Evolutionary conservation across 2,113 vertebrate species (phyloP).

Genomic region (Caretta caretta): DNA sequence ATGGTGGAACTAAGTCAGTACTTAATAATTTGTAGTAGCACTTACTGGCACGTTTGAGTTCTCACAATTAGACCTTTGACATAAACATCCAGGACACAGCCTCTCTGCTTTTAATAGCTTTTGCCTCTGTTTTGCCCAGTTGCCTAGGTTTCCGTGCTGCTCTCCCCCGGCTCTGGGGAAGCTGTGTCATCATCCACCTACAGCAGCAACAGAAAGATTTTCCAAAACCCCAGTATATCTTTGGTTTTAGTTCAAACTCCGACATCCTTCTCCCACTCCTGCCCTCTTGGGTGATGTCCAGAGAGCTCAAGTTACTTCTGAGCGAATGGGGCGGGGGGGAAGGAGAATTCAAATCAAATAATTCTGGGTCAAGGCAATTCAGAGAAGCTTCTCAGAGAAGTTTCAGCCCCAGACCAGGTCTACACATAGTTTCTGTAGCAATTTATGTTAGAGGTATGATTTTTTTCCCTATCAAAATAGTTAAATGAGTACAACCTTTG

Average conservation of each 20-base stretch:
- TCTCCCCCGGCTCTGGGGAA: slow-evolving; percentile 27
- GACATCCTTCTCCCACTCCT: slow-evolving; percentile 30
- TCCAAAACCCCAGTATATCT: background rate
- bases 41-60: slow-evolving; percentile 35
- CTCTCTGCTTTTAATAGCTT: slow-evolving; percentile 44
- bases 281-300: background rate
- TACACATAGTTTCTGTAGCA: rapidly evolving
- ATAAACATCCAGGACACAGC: slow-evolving; percentile 3
- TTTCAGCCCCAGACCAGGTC: rapidly evolving
- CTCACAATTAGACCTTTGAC: slow-evolving; percentile 47
- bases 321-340: background rate
- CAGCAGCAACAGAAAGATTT: slow-evolving; percentile 22
- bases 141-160: background rate
- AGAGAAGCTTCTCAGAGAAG: rapidly evolving
- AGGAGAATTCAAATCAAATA: background rate
- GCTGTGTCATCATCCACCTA: slow-evolving; percentile 62
- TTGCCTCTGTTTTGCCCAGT: background rate
- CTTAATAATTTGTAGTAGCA: slow-evolving; percentile 29
- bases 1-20: slow-evolving; percentile 24
- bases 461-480: background rate
- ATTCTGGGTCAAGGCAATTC: background rate
- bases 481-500: background rate
- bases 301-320: slow-evolving; percentile 46
- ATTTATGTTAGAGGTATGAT: background rate
- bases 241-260: slow-evolving; percentile 42